These are phyloP conservation scores for Hemaris fuciformis DNA, from an alignment of 2,888 invertebrate species.

Conservation along the genomic window DNA sequence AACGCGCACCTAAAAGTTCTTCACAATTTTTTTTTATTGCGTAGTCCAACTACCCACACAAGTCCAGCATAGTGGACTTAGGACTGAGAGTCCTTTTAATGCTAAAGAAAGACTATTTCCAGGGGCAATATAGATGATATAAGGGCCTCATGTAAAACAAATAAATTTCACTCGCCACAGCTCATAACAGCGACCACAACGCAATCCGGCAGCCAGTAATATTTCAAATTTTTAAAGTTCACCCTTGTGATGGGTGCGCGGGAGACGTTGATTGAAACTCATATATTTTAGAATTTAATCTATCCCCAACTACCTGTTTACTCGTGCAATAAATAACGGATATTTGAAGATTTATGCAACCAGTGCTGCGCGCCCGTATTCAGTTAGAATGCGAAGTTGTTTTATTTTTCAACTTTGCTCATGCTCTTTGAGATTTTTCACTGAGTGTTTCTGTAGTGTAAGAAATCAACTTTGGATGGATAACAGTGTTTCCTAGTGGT, in stretches of 20 bases:
- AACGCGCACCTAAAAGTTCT: no score
- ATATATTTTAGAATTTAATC: slow-evolving; percentile 56
- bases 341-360: slow-evolving; percentile 26
- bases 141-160: not conserved
- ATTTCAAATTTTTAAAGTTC: slow-evolving; percentile 69
- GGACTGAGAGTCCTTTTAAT: no score
- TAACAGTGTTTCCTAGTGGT: no score
- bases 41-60: no score
- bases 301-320: slow-evolving; percentile 37
- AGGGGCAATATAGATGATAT: no score
- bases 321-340: slow-evolving; percentile 36
- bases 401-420: no score
- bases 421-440: no score
- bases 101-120: no score
- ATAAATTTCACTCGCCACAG: slow-evolving; percentile 19
- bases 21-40: no score
- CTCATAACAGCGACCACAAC: slow-evolving; percentile 22
- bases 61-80: no score
- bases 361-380: not conserved
- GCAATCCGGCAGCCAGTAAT: slow-evolving; percentile 46
- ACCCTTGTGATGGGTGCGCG: slow-evolving; percentile 40
- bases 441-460: no score
- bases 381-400: not conserved
- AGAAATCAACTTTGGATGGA: no score
- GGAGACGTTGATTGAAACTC: slow-evolving; percentile 63